Evolutionary conservation across 1,140 invertebrate species (phyloP).

Genomic region (Dendrolimus kikuchii): DNA sequence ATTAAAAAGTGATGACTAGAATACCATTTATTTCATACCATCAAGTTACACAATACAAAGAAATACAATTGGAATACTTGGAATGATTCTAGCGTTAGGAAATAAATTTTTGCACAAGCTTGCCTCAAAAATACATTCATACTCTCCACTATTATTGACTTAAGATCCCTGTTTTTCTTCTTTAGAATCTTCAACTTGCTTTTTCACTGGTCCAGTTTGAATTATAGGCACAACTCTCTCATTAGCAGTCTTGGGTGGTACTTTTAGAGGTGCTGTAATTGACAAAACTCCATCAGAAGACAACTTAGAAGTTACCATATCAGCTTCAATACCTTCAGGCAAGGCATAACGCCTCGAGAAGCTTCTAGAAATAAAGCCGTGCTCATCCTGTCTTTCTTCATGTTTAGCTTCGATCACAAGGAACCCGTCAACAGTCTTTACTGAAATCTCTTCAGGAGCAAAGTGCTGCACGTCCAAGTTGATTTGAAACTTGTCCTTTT

Average conservation of each 20-base stretch:
- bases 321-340: slow-evolving; percentile 78
- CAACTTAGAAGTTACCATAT: slow-evolving; percentile 77
- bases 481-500: slow-evolving; percentile 73
- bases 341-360: slow-evolving; percentile 80
- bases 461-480: slow-evolving; percentile 89
- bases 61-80: no score
- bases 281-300: slow-evolving; percentile 83
- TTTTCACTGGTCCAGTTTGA: slow-evolving; percentile 72
- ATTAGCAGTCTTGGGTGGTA: slow-evolving; percentile 53
- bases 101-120: no score
- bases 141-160: no score
- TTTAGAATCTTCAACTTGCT: slow-evolving; percentile 20
- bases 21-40: slow-evolving; percentile 13
- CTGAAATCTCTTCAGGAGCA: slow-evolving; percentile 84
- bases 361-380: slow-evolving; percentile 81
- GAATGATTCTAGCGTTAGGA: no score
- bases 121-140: no score
- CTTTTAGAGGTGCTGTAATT: slow-evolving; percentile 77
- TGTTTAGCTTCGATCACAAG: slow-evolving; percentile 82
- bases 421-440: slow-evolving; percentile 82
- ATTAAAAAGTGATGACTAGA: slow-evolving; percentile 12
- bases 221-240: slow-evolving; percentile 77
- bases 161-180: slow-evolving; percentile 5
- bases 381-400: slow-evolving; percentile 81
- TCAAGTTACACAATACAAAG: not conserved